Conservation (phyloP, 2,888 invertebrate genomes). For the Phymatocera aterrima region DNA sequence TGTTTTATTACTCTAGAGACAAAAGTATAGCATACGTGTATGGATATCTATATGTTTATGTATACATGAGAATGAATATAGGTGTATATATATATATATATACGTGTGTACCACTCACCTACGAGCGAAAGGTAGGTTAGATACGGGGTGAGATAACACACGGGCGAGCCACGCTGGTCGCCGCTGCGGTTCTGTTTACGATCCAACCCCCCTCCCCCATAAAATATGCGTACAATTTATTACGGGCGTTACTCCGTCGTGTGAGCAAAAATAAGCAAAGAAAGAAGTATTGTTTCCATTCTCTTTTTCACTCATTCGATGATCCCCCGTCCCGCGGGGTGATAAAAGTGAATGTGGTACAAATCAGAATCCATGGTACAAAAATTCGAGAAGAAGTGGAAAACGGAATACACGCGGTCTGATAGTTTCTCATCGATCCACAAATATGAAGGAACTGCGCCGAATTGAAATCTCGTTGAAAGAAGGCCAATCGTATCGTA, state of each 20-base stretch:
- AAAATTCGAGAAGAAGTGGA: too few species aligned
- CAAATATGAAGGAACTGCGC: too few species aligned
- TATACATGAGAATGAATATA: background rate
- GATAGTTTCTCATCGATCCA: too few species aligned
- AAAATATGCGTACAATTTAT: constrained; percentile 55
- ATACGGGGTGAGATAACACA: constrained; percentile 44
- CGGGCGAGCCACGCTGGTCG: constrained; percentile 17
- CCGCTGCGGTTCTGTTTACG: constrained; percentile 52
- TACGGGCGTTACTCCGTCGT: constrained; percentile 45
- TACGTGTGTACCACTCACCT: background rate
- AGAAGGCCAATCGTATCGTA: too few species aligned
- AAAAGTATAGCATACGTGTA: background rate
- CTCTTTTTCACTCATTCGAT: background rate
- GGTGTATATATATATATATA: background rate
- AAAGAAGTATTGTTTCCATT: background rate
- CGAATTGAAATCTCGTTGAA: too few species aligned
- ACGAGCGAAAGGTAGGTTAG: background rate
- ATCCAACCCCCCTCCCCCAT: constrained; percentile 50
- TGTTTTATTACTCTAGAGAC: constrained; percentile 50
- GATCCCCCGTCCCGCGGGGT: too few species aligned
- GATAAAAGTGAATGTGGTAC: too few species aligned
- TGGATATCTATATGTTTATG: constrained; percentile 10
- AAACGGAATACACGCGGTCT: too few species aligned
- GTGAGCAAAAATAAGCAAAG: too few species aligned
- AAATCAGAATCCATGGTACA: too few species aligned